Percentiles rank a stretch among this genome's conserved stretches.
Evolutionary conservation across 92 coral and sea anemone genomes (phyloP).

Genomic region (Phenganax stokvisi): DNA sequence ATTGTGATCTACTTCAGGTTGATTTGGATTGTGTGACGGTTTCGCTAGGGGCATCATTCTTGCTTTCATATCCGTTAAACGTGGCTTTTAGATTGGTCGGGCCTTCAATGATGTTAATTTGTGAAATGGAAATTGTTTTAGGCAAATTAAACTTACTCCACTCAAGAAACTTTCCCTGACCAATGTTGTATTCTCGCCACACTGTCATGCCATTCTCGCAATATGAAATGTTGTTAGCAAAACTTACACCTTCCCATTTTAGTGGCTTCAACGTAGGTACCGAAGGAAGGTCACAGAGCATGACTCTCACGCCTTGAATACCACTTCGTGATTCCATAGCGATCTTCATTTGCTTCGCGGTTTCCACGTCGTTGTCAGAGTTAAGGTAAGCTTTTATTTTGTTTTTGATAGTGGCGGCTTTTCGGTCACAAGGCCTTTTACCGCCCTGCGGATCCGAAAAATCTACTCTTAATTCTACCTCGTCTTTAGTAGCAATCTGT

Average conservation of each 20-base stretch:
- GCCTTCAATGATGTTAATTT: background rate
- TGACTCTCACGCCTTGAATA: constrained; percentile 5
- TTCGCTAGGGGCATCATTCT: background rate
- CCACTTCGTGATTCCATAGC: constrained; percentile 22
- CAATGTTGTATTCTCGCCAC: constrained; percentile 39
- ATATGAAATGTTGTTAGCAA: constrained; percentile 37
- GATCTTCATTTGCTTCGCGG: constrained; percentile 18
- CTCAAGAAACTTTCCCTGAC: constrained; percentile 24
- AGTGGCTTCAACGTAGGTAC: background rate
- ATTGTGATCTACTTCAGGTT: background rate
- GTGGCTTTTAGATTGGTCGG: background rate
- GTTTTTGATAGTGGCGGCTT: constrained; percentile 28
- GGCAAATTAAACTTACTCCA: constrained; percentile 3
- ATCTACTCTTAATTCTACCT: constrained; percentile 31
- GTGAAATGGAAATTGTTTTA: background rate
- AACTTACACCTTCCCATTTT: constrained; percentile 46
- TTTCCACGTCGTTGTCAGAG: constrained; percentile 29
- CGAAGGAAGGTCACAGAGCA: constrained; percentile 32
- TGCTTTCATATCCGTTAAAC: background rate
- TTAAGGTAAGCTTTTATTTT: constrained; percentile 16
- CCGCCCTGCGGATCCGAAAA: constrained; percentile 20
- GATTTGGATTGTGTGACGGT: too few species aligned
- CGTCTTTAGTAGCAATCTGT: constrained; percentile 37
- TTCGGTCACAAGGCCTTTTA: constrained; percentile 31
- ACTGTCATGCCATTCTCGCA: constrained; percentile 32